Conservation (phyloP, 2,888 invertebrate genomes). For the Drosophila pseudotakahashii region DNA sequence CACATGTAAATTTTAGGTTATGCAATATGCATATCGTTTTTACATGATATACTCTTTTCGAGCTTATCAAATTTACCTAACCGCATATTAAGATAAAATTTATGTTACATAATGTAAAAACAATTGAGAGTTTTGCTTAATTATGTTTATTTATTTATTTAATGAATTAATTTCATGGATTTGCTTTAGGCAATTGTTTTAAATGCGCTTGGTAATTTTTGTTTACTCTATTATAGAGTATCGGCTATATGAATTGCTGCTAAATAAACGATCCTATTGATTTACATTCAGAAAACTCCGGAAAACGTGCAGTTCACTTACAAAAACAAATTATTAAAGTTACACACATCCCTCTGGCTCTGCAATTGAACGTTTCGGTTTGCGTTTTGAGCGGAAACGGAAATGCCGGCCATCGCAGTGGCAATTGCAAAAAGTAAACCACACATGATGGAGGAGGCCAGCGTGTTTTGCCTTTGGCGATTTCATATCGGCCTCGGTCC, state of each 20-base stretch:
- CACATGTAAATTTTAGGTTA: too few species aligned
- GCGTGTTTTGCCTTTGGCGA: constrained; percentile 16
- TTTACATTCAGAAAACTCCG: background rate
- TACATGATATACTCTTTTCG: too few species aligned
- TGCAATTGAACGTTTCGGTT: constrained; percentile 6
- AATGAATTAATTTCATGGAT: too few species aligned
- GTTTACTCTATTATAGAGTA: background rate
- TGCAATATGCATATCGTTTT: too few species aligned
- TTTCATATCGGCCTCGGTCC: constrained; percentile 11
- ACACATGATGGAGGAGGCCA: constrained; percentile 19
- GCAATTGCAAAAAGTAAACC: constrained; percentile 18
- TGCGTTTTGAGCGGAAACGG: constrained; percentile 66
- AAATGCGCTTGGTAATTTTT: background rate
- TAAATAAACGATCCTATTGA: background rate
- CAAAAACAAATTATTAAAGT: constrained; percentile 7
- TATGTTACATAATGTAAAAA: too few species aligned
- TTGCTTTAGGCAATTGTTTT: too few species aligned
- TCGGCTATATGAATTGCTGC: background rate
- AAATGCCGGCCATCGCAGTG: constrained; percentile 55
- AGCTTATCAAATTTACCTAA: too few species aligned
- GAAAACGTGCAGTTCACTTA: constrained; percentile 2
- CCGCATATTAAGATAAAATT: too few species aligned
- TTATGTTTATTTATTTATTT: too few species aligned
- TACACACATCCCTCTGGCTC: background rate
- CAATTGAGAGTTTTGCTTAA: too few species aligned